These are phyloP conservation scores for Apodemia zela DNA, from an alignment of 2,888 invertebrate species.

Conservation along the genomic window DNA sequence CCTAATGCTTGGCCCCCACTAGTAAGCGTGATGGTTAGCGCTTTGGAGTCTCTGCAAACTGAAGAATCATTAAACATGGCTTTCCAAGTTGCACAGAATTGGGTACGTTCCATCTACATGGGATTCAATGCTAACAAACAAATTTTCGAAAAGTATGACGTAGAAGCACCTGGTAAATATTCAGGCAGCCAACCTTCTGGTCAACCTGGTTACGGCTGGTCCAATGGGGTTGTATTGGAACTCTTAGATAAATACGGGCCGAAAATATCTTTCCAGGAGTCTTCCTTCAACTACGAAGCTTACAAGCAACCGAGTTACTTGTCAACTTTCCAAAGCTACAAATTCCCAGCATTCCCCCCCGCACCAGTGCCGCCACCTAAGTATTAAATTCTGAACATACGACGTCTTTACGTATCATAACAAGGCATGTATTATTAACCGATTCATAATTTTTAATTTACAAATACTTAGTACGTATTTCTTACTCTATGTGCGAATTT, in stretches of 20 bases:
- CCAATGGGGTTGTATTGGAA: constrained; percentile 86
- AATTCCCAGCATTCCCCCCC: background rate
- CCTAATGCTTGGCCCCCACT: constrained; percentile 93
- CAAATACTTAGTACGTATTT: background rate
- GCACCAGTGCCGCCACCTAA: background rate
- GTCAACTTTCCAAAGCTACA: background rate
- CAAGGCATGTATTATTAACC: background rate
- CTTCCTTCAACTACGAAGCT: background rate
- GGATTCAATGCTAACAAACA: constrained; percentile 76
- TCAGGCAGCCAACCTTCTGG: constrained; percentile 90
- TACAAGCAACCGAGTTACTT: background rate
- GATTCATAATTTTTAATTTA: background rate
- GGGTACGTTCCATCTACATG: constrained; percentile 85
- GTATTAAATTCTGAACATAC: background rate
- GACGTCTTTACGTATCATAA: constrained; percentile 6
- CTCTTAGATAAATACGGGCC: constrained; percentile 54
- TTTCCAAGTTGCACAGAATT: constrained; percentile 82
- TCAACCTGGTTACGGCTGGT: constrained; percentile 90
- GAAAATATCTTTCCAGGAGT: background rate
- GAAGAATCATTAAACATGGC: constrained; percentile 81
- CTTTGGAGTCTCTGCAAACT: constrained; percentile 81
- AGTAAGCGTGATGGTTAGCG: constrained; percentile 87
- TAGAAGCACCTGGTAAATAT: constrained; percentile 81
- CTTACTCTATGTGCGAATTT: background rate
- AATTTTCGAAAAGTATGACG: constrained; percentile 88